These are phyloP conservation scores for Liparis tanakae DNA, from an alignment of 2,797 vertebrate genomes.

Conservation along the genomic window DNA sequence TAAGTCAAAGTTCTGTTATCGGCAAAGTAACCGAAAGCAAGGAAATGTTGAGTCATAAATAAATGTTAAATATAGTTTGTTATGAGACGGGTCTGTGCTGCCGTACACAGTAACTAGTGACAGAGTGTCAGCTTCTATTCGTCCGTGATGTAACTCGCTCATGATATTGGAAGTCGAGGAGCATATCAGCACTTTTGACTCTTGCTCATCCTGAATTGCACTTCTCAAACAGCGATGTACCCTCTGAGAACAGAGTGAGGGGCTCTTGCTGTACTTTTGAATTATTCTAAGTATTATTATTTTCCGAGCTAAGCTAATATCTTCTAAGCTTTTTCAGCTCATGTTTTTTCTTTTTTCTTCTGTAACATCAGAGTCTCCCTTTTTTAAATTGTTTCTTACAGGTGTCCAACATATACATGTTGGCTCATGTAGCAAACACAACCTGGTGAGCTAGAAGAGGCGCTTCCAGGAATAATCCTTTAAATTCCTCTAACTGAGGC, in stretches of 20 bases:
- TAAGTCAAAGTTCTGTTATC: slow-evolving; percentile 18
- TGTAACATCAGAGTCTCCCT: not conserved
- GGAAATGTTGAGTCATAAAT: slow-evolving; percentile 55
- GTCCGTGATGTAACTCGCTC: slow-evolving; percentile 28
- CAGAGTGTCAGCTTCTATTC: slow-evolving; percentile 62
- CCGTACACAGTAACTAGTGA: slow-evolving; percentile 53
- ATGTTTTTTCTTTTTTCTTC: not conserved
- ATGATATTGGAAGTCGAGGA: slow-evolving; percentile 49
- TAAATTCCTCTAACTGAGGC: not conserved
- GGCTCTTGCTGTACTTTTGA: slow-evolving; percentile 4
- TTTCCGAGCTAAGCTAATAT: not conserved
- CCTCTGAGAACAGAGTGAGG: not conserved
- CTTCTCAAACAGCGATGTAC: not conserved
- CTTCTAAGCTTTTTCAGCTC: not conserved
- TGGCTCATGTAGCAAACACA: not conserved
- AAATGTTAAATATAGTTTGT: slow-evolving; percentile 60
- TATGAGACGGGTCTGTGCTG: slow-evolving; percentile 52
- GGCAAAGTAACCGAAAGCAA: slow-evolving; percentile 30
- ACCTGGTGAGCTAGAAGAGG: slow-evolving; percentile 4
- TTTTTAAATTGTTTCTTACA: slow-evolving; percentile 4
- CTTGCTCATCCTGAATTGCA: slow-evolving; percentile 24
- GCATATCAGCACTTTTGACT: slow-evolving; percentile 54
- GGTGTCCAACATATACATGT: slow-evolving; percentile 14
- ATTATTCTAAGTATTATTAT: slow-evolving; percentile 22
- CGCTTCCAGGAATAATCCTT: not conserved